A percentile compares a stretch with the other conserved stretches of the same genome.
phyloP scores from a whole-genome alignment of 2,888 invertebrate species.

The Ditula angustiorana region DNA sequence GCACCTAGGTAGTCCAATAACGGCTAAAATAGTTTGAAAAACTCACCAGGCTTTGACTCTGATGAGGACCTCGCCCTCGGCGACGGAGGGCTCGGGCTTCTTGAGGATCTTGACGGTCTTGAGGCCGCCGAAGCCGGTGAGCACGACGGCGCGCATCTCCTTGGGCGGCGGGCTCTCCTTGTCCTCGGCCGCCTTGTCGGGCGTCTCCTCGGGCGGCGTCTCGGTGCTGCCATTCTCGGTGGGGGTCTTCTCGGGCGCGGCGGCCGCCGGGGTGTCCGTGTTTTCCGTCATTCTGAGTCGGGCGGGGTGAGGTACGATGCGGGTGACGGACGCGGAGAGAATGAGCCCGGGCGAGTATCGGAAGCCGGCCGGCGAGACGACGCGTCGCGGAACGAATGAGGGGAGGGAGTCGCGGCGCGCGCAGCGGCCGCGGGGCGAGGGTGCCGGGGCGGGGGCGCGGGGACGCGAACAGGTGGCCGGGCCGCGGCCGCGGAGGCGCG shows the following conservation, averaged over 20 bases:
- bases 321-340: constrained; percentile 72
- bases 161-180: constrained; percentile 87
- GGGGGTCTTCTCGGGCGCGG: constrained; percentile 84
- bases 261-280: constrained; percentile 80
- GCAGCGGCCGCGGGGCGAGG: constrained; percentile 60
- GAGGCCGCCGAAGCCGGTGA: constrained; percentile 94
- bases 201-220: constrained; percentile 78
- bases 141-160: constrained; percentile 94
- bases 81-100: constrained; percentile 90
- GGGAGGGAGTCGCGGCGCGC: constrained; percentile 77
- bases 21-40: constrained; percentile 37
- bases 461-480: constrained; percentile 75
- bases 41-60: constrained; percentile 95
- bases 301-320: constrained; percentile 64
- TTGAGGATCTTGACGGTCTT: constrained; percentile 94
- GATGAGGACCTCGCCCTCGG: constrained; percentile 92
- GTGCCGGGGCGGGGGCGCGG: constrained; percentile 64
- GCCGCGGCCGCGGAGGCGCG: constrained; percentile 48
- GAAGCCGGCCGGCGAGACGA: constrained; percentile 77
- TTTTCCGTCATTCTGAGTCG: constrained; percentile 78
- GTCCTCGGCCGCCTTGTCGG: constrained; percentile 84
- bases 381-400: constrained; percentile 84
- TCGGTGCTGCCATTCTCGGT: constrained; percentile 82
- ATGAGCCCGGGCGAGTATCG: constrained; percentile 68
- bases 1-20: constrained; percentile 31